Conservation (phyloP, 30 jellyfish, hydroid and myxozoan genomes). For the Hydractinia symbiolongicarpus region DNA sequence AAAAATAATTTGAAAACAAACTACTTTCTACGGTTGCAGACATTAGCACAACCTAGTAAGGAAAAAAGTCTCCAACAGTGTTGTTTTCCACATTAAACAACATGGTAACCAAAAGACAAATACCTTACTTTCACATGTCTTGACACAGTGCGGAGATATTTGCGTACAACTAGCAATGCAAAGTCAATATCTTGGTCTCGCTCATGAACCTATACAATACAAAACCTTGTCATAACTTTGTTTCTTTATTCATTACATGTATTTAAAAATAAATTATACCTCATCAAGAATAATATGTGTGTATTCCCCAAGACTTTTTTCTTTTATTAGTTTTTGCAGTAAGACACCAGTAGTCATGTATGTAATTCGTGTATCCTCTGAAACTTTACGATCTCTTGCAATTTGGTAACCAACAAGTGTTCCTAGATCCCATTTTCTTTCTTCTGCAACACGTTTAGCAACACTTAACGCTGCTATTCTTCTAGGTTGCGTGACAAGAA, state of each 20-base stretch:
- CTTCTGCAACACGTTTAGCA: constrained; percentile 87
- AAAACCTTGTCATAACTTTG: not conserved
- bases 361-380: constrained; percentile 94
- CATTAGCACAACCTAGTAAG: constrained; percentile 86
- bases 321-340: constrained; percentile 57
- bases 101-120: not conserved
- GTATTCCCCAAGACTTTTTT: constrained; percentile 65
- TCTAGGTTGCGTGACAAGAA: constrained; percentile 97
- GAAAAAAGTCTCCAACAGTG: not conserved
- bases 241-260: not conserved
- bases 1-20: constrained; percentile 76
- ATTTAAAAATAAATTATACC: constrained; percentile 38
- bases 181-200: constrained; percentile 94
- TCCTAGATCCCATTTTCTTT: constrained; percentile 94
- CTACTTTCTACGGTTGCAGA: constrained; percentile 95
- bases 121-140: constrained; percentile 73
- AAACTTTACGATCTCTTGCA: constrained; percentile 61
- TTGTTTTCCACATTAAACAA: not conserved
- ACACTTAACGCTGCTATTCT: constrained; percentile 94
- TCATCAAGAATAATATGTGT: constrained; percentile 96
- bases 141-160: constrained; percentile 72
- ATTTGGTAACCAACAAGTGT: constrained; percentile 91
- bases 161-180: constrained; percentile 92
- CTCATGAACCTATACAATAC: constrained; percentile 76
- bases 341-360: constrained; percentile 98